Percentiles rank a stretch among this genome's conserved stretches.
phyloP scores from a whole-genome alignment of 2,888 invertebrate species.

The Papilio protenor region DNA sequence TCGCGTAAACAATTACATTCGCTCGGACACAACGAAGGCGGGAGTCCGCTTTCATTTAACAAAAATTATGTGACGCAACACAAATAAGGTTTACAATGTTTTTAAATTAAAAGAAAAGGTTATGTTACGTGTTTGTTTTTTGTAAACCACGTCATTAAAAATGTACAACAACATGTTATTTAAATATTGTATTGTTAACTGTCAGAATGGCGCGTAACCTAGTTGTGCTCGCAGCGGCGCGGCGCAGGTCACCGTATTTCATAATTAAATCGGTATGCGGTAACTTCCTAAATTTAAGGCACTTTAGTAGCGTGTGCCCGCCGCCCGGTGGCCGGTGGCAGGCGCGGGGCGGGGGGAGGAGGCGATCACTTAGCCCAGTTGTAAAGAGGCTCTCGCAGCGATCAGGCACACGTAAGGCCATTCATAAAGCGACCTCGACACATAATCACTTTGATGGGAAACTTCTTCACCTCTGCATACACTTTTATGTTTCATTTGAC shows the following conservation, averaged over 20 bases:
- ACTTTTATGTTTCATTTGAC: neutral
- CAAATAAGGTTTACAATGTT: conserved; percentile 11
- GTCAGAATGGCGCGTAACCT: conserved; percentile 12
- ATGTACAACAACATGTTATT: neutral
- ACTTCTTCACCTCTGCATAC: neutral
- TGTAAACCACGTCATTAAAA: neutral
- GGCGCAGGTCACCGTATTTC: neutral
- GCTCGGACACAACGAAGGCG: neutral
- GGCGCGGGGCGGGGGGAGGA: neutral
- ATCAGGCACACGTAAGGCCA: neutral
- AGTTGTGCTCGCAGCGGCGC: neutral
- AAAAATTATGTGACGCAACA: conserved; percentile 9
- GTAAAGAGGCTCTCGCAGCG: neutral
- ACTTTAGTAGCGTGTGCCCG: neutral
- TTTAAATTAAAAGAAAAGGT: neutral
- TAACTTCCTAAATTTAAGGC: neutral
- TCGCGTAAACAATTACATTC: conserved; percentile 10
- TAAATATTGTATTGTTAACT: conserved; percentile 1
- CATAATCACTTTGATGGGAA: neutral
- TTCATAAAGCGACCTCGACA: neutral
- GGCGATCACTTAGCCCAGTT: conserved; percentile 14
- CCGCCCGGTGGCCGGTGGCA: too few species aligned
- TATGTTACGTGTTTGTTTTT: conserved; percentile 1
- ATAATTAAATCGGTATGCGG: neutral
- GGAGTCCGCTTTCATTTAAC: conserved; percentile 3